phyloP scores from a whole-genome alignment of 2,113 vertebrate genomes.

The Apteryx owenii region DNA sequence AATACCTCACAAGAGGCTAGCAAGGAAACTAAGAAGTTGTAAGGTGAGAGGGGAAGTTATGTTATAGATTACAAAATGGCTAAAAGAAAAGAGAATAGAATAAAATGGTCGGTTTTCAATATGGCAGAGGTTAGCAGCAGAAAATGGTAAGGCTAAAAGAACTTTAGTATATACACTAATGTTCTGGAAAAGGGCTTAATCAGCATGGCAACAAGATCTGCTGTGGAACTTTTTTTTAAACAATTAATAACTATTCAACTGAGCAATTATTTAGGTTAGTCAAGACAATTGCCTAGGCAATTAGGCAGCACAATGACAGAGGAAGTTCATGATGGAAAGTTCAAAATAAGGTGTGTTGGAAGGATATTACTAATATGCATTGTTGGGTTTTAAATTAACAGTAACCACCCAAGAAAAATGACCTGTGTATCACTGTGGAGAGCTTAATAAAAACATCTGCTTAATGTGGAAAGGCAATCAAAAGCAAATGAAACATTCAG shows the following conservation, averaged over 20 bases:
- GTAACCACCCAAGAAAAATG: slow-evolving; percentile 67
- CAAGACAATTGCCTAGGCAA: slow-evolving; percentile 37
- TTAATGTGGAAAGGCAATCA: slow-evolving; percentile 44
- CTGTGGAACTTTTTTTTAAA: neutral
- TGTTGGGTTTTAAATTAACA: slow-evolving; percentile 61
- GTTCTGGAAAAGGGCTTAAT: neutral
- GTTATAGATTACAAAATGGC: neutral
- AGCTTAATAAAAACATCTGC: slow-evolving; percentile 59
- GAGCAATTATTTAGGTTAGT: slow-evolving; percentile 6
- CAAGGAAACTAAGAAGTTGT: slow-evolving; percentile 1
- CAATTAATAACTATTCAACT: neutral
- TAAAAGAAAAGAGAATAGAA: neutral
- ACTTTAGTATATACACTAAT: neutral
- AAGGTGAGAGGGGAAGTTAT: neutral
- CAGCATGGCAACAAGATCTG: neutral
- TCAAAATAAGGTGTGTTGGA: slow-evolving; percentile 56
- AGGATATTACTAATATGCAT: slow-evolving; percentile 67
- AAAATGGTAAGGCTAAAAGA: neutral
- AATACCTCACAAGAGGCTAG: slow-evolving; percentile 14
- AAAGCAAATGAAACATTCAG: neutral
- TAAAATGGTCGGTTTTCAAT: neutral
- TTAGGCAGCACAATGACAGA: slow-evolving; percentile 58
- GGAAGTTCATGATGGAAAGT: slow-evolving; percentile 59
- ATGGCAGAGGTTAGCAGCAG: neutral
- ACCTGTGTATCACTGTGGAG: slow-evolving; percentile 54